phyloP scores from a whole-genome alignment of 2,888 invertebrate species.

The Tubulanus polymorphus region DNA sequence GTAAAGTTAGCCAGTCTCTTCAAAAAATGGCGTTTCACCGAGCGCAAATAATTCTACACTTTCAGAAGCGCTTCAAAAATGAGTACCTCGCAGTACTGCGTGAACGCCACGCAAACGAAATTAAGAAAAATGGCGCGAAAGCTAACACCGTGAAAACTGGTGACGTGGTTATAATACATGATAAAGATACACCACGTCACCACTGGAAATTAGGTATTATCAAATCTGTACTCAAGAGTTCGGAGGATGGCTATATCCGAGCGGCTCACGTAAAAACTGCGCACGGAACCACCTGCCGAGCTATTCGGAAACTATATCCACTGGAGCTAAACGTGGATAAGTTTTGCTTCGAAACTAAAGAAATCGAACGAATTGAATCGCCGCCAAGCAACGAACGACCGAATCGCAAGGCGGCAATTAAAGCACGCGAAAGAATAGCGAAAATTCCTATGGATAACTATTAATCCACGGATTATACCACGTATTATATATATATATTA shows the following conservation, averaged over 20 bases:
- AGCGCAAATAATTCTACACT: background rate
- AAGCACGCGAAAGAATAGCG: too few species aligned
- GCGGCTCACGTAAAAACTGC: background rate
- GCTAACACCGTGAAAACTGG: background rate
- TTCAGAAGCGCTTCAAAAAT: background rate
- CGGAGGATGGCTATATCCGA: background rate
- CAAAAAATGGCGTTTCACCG: background rate
- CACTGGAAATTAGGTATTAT: background rate
- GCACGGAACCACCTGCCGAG: background rate
- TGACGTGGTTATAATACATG: background rate
- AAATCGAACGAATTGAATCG: too few species aligned
- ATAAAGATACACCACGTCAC: background rate
- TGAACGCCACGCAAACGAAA: background rate
- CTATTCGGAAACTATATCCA: background rate
- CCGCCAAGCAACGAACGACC: too few species aligned
- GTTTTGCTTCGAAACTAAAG: too few species aligned
- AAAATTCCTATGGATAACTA: too few species aligned
- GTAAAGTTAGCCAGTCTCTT: background rate
- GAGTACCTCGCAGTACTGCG: background rate
- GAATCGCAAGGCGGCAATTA: too few species aligned
- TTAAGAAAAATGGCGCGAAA: background rate
- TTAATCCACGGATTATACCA: too few species aligned
- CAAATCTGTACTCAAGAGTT: background rate
- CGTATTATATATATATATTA: too few species aligned
- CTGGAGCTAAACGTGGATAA: background rate